Evolutionary conservation across 2,113 vertebrate genomes (phyloP).

Genomic region (Ardeotis arabs): DNA sequence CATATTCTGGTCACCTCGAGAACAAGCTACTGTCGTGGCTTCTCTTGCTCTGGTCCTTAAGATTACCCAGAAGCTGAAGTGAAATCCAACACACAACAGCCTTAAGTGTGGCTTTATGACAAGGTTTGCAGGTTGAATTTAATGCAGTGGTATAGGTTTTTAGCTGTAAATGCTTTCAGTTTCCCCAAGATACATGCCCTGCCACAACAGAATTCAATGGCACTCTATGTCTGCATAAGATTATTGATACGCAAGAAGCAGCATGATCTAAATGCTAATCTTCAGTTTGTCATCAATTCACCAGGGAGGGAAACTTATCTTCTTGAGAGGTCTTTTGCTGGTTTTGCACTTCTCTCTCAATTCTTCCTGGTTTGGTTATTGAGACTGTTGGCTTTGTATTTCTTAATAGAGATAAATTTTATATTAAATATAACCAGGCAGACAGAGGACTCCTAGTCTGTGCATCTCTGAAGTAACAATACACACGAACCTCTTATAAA

Average conservation of each 20-base stretch:
- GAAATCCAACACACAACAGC: neutral
- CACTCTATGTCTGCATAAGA: neutral
- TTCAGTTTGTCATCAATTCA: neutral
- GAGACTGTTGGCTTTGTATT: neutral
- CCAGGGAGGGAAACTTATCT: neutral
- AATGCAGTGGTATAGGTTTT: neutral
- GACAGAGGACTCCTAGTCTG: neutral
- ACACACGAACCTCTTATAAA: neutral
- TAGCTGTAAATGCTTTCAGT: slow-evolving; percentile 3
- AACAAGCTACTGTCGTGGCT: neutral
- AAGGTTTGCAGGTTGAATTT: neutral
- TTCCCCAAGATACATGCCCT: neutral
- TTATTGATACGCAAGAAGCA: neutral
- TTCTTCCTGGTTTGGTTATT: neutral
- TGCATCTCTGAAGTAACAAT: neutral
- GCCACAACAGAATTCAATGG: neutral
- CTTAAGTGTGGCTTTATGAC: neutral
- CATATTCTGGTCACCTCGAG: slow-evolving; percentile 37
- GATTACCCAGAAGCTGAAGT: neutral
- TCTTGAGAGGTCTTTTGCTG: neutral
- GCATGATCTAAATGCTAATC: neutral
- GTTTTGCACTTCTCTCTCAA: neutral
- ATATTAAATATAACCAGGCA: neutral
- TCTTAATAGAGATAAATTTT: neutral
- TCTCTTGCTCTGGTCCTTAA: neutral